Base-by-base conservation (phyloP, 1,140 invertebrate species). In the Drosophila lowei region DNA sequence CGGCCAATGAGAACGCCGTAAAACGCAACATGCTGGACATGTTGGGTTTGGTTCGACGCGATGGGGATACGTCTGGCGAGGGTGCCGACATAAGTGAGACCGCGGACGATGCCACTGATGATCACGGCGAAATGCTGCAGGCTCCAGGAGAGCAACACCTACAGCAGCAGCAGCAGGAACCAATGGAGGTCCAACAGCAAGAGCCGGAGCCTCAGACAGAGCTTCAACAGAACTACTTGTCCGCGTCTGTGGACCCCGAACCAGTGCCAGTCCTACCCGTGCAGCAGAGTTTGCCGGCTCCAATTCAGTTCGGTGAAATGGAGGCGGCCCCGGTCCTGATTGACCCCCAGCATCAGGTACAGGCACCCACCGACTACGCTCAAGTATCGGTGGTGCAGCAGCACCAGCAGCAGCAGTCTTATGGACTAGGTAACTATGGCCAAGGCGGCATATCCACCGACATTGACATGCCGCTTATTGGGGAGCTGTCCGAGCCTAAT, bases 21-120 rank as follows among this genome's bases (percentile, higher is more conserved):
- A 91, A 92, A 58, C 92, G 92, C 28, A 93, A 93, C 79, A 93
- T 93, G 93, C 72, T 93, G 18, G 93, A 93, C 72, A 92, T 93
- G 60, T 79, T 93, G 42, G 93, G 93, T 21, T 79, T 93, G 53
- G 92, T 93, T 6, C 77, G 93, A 42, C 79, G 90, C 1, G 90
- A 91, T 57, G 90, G 90, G 2, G 90, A 91, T 47, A 67, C 79
- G 0, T 84, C 86, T 1, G 83, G 70, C 0, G 90, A 91, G 47
- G 65, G 75, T 16, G 78, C 71, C 1, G 83, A 88, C 4, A 63
- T 90, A 15, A 72, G 66, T 15, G 72, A 72, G 28, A 13, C 52
- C 2, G 68, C 28, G 0, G 79, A 73, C 25, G 85, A 77, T 5
- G 15, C 38, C 18, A 28, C 43, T 6, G 77, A 77, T 5, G 67